phyloP scores from a whole-genome alignment of 2,113 vertebrate species.

The Xenopus laevis region DNA sequence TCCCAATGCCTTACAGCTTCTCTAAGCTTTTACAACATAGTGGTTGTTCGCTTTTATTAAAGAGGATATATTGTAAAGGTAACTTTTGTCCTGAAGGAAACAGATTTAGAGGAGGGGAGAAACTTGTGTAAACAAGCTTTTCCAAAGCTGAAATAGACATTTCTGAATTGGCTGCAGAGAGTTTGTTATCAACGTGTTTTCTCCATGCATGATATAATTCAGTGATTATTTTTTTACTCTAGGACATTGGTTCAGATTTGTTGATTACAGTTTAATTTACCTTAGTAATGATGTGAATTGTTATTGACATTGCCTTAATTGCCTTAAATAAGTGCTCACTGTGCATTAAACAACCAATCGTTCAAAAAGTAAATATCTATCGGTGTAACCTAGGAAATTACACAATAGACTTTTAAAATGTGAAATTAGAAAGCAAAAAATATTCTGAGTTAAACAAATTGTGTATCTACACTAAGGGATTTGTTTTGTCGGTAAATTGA shows the following conservation, averaged over 20 bases:
- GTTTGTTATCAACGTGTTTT: constrained; percentile 31
- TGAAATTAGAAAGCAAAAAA: not conserved
- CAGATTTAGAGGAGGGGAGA: not conserved
- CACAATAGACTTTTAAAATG: constrained; percentile 4
- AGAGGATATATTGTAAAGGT: constrained; percentile 5
- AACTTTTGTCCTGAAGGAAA: constrained; percentile 20
- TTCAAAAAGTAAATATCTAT: constrained; percentile 39
- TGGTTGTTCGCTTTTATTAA: constrained; percentile 1
- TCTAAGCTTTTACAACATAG: constrained; percentile 12
- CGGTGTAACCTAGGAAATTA: constrained; percentile 10
- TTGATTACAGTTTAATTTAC: constrained; percentile 46
- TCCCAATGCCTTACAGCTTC: constrained; percentile 20
- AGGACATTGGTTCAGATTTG: constrained; percentile 43
- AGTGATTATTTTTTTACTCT: constrained; percentile 38
- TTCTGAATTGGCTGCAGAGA: not conserved
- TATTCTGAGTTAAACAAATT: not conserved
- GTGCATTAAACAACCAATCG: constrained; percentile 31
- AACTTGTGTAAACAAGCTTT: constrained; percentile 3
- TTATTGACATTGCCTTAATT: constrained; percentile 44
- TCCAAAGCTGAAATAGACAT: not conserved
- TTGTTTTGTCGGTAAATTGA: not conserved
- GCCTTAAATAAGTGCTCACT: constrained; percentile 45
- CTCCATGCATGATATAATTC: constrained; percentile 34
- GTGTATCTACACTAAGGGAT: not conserved
- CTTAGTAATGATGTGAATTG: constrained; percentile 46